Evolutionary conservation across 1,140 invertebrate genomes (phyloP).

Genomic region (Aphis craccivora): DNA sequence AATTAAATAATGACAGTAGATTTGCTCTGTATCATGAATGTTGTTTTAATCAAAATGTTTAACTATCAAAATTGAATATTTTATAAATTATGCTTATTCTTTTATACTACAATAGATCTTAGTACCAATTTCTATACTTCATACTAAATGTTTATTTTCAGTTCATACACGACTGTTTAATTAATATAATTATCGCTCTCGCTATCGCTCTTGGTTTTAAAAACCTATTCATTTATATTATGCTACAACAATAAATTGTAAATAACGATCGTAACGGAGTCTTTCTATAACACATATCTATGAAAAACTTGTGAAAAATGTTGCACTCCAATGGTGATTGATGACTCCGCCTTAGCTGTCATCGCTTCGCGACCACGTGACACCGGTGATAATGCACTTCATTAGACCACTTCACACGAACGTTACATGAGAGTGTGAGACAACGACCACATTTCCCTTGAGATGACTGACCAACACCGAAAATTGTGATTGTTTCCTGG

Average conservation of each 20-base stretch:
- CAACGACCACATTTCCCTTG: neutral
- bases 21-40: too few relatives aligned
- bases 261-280: neutral
- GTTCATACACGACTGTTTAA: neutral
- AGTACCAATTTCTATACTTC: neutral
- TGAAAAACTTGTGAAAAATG: neutral
- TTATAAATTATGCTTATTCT: too few relatives aligned
- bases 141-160: neutral
- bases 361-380: neutral
- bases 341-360: too few relatives aligned
- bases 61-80: too few relatives aligned
- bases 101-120: too few relatives aligned
- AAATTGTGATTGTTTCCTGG: neutral
- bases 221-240: neutral
- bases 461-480: neutral
- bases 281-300: neutral
- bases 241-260: neutral
- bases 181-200: neutral
- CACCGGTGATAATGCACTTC: neutral
- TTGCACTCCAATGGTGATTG: too few relatives aligned
- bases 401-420: neutral
- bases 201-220: neutral
- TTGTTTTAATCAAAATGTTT: neutral
- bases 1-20: too few relatives aligned
- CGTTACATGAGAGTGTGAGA: neutral